Base-by-base conservation (phyloP, 2,888 invertebrate genomes). In the Hypsopygia costalis region DNA sequence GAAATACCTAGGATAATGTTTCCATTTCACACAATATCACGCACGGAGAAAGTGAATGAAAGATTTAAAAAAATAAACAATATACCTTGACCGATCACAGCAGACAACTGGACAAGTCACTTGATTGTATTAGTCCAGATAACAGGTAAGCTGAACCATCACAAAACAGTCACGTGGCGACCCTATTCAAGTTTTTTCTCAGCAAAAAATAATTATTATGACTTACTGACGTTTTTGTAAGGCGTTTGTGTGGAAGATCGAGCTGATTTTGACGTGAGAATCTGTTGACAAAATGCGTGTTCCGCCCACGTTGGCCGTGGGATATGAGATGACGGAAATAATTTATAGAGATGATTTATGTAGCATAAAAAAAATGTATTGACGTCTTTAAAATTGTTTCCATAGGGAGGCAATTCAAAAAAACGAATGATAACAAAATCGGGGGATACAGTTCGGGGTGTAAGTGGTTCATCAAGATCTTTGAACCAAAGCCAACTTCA, bases 201-300 rank as follows among this genome's bases (percentile, higher is more conserved):
- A 51, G 52, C 36, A 43, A 9, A 32, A 36, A 43, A 40, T 32
- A 41, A 40, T 43, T 41, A 35, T 52, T 55, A 36, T 58, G 41
- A 43, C 34, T 46, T 37, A 43, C 39, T 51, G 47, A 39, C 47
- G 30, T 20, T 47, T 52, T 57, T 48, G 63, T 61, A 48, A 55
- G 29, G 44, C 16, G 46, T 52, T 57, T 48, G 63, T 61, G 48
- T 56, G 30, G 44, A 68, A 77, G 82, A 82, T 82, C 39, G 83
- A 83, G 56, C 62, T 57, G 60, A 77, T 69, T 65, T 44, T 66
- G 75, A 77, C 83, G 83, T 83, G 83, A 79, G 76, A 70, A 64
- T 47, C 44, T 44, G 10, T 8, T 11, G 38, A 32, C 32, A 27
- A 20, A 11, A 11, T 12, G 12, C 16, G n/a, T 28, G 16, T 28